Base-by-base conservation (phyloP, 2,113 vertebrate species). In the Protobothrops flavoviridis region DNA sequence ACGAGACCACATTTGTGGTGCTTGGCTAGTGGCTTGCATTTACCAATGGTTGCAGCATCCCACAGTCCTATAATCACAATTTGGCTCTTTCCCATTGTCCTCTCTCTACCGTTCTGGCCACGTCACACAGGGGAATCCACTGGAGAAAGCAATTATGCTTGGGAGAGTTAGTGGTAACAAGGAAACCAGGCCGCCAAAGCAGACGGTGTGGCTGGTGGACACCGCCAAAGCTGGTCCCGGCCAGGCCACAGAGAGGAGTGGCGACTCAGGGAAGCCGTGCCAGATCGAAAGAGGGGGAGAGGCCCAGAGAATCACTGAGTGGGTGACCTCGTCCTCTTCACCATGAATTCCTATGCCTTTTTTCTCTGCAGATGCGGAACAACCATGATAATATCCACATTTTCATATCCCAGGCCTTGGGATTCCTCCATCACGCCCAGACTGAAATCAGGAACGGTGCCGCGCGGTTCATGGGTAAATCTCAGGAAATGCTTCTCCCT, bases 351-450 rank as follows among this genome's bases (percentile, higher is more conserved):
- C 29, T 23, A 3, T 56, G 20, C 33, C 69, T n/a, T 59, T 92
- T 53, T 20, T 10, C 85, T 92, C 23, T 69, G 33, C 33, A 92
- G 91, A 92, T 88, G 86, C 33, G 91, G 61, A 92, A 92, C 86
- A 88, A 88, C 86, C 91, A 92, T 5, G 87, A 88, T 20, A 69
- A 88, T 10, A 88, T 92, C 15, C 91, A 92, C 23, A 55, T 92
- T 43, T 92, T 92, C 48, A 55, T 92, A 53, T 92, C 91, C 6
- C 91, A 92, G 50, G 61, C 91, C 23, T 55, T 92, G 86, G 86
- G 86, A 6, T 92, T 69, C 23, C 91, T 92, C 50, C 91, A 88
- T 64, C 91, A 92, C 20, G 13, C 86, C n/a, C 91, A 88, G 86
- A 39, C 53, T 1, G 91, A 88, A 74, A 92, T 92, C 26, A 92